These are phyloP conservation scores for Pachliopta kotzebuea DNA, from an alignment of 2,888 invertebrate species.

Conservation along the genomic window DNA sequence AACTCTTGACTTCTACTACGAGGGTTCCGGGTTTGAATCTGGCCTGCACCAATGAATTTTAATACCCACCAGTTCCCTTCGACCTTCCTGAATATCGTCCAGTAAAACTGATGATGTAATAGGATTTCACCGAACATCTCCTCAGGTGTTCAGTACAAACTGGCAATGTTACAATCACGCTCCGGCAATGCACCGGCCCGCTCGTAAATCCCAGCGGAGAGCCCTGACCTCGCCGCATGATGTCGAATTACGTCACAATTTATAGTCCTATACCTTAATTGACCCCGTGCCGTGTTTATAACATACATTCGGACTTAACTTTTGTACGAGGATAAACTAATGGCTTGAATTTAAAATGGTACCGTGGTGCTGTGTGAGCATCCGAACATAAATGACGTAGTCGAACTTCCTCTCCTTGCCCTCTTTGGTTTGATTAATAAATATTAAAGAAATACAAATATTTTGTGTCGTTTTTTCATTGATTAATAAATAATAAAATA, in stretches of 20 bases:
- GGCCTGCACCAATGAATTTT: no score
- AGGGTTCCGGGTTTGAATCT: no score
- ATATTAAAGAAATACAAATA: no score
- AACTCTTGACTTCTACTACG: no score
- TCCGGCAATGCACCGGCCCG: constrained; percentile 46
- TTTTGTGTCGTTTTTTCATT: no score
- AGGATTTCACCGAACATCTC: neutral
- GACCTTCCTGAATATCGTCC: neutral
- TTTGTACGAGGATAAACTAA: constrained; percentile 3
- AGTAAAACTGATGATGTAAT: constrained; percentile 1
- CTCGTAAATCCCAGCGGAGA: constrained; percentile 49
- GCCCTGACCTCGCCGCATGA: constrained; percentile 55
- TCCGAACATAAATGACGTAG: no score
- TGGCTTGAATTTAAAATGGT: neutral
- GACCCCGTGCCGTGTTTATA: constrained; percentile 37
- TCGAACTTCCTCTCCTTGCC: no score
- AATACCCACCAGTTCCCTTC: neutral
- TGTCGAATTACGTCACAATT: constrained; percentile 54
- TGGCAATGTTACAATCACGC: constrained; percentile 11
- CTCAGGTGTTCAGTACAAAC: neutral
- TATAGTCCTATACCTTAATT: constrained; percentile 50
- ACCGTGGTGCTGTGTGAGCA: no score
- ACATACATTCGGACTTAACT: constrained; percentile 11
- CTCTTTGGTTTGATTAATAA: no score
- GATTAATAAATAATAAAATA: no score